Evolutionary conservation across 2,113 vertebrate species (phyloP), one percentile per base, ranked within the genome.

Genomic region (Ceyx melanurus): DNA sequence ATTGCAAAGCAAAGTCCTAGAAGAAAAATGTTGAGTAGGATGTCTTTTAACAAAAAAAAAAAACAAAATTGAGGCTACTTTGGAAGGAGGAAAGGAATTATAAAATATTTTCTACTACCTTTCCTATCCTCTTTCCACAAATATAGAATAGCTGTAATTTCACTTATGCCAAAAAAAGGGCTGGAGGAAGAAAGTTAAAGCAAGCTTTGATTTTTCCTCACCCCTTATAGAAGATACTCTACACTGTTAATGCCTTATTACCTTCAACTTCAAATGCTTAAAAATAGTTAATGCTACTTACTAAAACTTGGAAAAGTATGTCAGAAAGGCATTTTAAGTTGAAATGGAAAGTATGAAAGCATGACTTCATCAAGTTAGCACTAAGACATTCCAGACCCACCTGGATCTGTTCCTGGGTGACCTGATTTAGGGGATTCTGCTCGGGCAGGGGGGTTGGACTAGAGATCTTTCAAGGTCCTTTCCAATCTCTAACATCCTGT

Each of bases 341-440:
- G 12, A 4, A 85, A 53, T 57, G 48, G 21, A 26, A 82, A 67
- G 6, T 40, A n/a, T 51, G 9, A 15, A 82, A 62, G 13, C 29
- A 12, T 0, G 0, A 43, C 26, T 79, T 87, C 6, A 37, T 15
- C 7, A 82, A 60, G 16, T 62, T 89, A 31, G 23, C 7, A 6
- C 11, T 71, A 33, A 46, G 16, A 25, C 4, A 3, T 8, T 57
- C 22, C 26, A 79, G 37, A 37, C 37, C 10, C 37, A 10, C 37
- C 37, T 11, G 37, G 37, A 37, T 37, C 37, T 37, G 37, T 37
- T 37, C 37, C 37, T 37, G 37, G 37, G 37, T 37, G 37, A 37
- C 37, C 37, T 37, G 37, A 37, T 37, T 10, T 37, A 37, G 37
- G 37, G 10, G 37, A 37, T 37, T 10, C 10, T 37, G 37, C 37